Percentiles rank a stretch among this genome's conserved stretches.
Evolutionary conservation across 2,113 vertebrate species (phyloP).

Genomic region (Paedocypris sp.): DNA sequence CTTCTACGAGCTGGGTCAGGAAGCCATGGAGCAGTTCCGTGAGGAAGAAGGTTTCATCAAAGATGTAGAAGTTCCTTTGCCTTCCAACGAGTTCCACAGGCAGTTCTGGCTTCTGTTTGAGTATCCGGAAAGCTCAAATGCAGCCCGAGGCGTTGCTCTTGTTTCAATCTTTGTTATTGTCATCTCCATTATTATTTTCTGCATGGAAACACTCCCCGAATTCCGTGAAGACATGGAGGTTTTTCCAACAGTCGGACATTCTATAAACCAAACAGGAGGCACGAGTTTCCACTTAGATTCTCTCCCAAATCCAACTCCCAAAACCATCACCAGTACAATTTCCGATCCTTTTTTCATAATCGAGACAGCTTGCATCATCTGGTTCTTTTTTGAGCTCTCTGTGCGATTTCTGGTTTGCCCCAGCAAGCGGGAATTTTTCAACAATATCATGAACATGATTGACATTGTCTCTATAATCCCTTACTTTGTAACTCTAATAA

Average conservation of each 20-base stretch:
- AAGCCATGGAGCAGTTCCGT: constrained; percentile 90
- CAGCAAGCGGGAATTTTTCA: constrained; percentile 86
- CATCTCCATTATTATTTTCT: constrained; percentile 94
- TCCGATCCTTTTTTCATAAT: constrained; percentile 90
- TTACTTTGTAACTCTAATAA: constrained; percentile 85
- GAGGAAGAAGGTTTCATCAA: constrained; percentile 94
- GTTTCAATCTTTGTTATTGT: constrained; percentile 88
- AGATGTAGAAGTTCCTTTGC: constrained; percentile 77
- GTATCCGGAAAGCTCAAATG: constrained; percentile 89
- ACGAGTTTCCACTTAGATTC: not conserved
- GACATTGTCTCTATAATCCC: constrained; percentile 92
- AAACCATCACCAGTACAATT: constrained; percentile 55
- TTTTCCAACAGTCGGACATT: constrained; percentile 28
- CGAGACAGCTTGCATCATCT: constrained; percentile 85
- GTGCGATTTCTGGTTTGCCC: constrained; percentile 83
- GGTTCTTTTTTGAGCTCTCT: constrained; percentile 87
- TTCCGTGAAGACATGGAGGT: constrained; percentile 75
- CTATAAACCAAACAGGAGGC: constrained; percentile 46
- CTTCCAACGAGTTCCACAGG: constrained; percentile 72
- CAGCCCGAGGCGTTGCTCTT: constrained; percentile 79
- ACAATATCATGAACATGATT: constrained; percentile 93
- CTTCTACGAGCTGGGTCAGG: constrained; percentile 83
- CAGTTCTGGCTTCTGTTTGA: constrained; percentile 96
- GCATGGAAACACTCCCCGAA: constrained; percentile 87
- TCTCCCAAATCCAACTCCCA: constrained; percentile 37